phyloP scores from a whole-genome alignment of 2,888 invertebrate genomes.

The Taenaris catops region DNA sequence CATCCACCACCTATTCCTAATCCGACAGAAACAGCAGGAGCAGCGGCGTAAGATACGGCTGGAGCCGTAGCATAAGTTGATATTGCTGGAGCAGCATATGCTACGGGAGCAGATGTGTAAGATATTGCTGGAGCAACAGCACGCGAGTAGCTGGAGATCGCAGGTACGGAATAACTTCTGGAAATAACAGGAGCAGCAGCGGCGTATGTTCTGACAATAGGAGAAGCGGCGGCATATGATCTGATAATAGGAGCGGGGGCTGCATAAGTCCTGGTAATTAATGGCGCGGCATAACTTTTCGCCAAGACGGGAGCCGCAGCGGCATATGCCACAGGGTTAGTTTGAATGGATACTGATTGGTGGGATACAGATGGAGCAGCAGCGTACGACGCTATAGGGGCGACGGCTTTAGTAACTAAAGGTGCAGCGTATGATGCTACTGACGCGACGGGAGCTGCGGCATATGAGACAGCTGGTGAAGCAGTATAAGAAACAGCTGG shows the following conservation, averaged over 20 bases:
- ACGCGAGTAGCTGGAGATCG: constrained; percentile 29
- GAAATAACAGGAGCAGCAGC: constrained; percentile 28
- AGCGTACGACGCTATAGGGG: constrained; percentile 39
- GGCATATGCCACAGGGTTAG: constrained; percentile 36
- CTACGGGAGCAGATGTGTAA: constrained; percentile 27
- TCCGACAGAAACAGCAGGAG: constrained; percentile 34
- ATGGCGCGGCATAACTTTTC: constrained; percentile 59
- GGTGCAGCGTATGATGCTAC: constrained; percentile 46
- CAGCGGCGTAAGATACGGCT: constrained; percentile 46
- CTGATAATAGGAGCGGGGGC: constrained; percentile 23
- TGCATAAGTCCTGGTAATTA: constrained; percentile 30
- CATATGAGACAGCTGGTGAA: constrained; percentile 26
- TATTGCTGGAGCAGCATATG: constrained; percentile 45
- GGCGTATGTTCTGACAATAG: constrained; percentile 26
- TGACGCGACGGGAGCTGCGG: constrained; percentile 29
- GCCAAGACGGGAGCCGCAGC: constrained; percentile 54
- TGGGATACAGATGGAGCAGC: constrained; percentile 31
- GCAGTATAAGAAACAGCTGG: constrained; percentile 25
- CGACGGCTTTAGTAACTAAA: constrained; percentile 47
- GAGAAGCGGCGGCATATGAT: constrained; percentile 25
- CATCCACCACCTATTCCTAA: constrained; percentile 34
- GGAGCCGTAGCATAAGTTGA: constrained; percentile 32
- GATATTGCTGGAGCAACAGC: constrained; percentile 23
- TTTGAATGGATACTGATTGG: constrained; percentile 29
- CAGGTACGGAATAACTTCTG: constrained; percentile 37